Percentiles rank a stretch among this genome's conserved stretches.
These are phyloP conservation scores for Myxocyprinus asiaticus DNA, from an alignment of 2,113 vertebrate genomes.

Conservation along the genomic window DNA sequence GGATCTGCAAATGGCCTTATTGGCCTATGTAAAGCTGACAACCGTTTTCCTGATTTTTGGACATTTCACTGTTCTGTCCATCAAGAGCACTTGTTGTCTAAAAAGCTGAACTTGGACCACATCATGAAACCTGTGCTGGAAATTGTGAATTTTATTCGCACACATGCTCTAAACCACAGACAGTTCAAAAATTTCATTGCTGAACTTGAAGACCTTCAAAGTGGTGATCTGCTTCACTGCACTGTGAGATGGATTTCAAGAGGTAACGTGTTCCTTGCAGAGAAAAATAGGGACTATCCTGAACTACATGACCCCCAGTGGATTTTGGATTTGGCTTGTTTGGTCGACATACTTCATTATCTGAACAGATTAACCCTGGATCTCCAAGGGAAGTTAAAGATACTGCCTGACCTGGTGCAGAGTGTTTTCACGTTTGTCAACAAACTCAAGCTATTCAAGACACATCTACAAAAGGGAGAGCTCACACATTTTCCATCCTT, in stretches of 20 bases:
- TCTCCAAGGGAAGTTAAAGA: no score
- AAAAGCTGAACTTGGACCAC: conserved; percentile 52
- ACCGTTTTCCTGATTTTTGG: conserved; percentile 52
- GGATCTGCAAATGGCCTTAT: conserved; percentile 50
- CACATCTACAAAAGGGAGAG: background rate
- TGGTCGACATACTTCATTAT: background rate
- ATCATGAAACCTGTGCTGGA: conserved; percentile 58
- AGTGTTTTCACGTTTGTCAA: no score
- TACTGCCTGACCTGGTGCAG: no score
- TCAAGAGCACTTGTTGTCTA: conserved; percentile 49
- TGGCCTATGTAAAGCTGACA: conserved; percentile 52
- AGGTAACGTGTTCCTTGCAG: conserved; percentile 47
- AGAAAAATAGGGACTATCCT: no score
- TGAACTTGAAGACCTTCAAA: conserved; percentile 46
- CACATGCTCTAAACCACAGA: conserved; percentile 48
- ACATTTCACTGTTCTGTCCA: conserved; percentile 59
- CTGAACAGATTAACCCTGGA: no score
- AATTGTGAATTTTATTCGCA: conserved; percentile 46
- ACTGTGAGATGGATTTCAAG: conserved; percentile 54
- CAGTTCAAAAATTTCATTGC: conserved; percentile 48
- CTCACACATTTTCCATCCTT: background rate
- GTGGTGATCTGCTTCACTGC: conserved; percentile 44
- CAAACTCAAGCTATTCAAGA: no score
- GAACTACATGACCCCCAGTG: no score
- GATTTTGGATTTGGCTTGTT: no score